Percentiles rank a stretch among this genome's conserved stretches.
Evolutionary conservation across 2,113 vertebrate genomes (phyloP).

Genomic region (Corythornis madagascariensis): DNA sequence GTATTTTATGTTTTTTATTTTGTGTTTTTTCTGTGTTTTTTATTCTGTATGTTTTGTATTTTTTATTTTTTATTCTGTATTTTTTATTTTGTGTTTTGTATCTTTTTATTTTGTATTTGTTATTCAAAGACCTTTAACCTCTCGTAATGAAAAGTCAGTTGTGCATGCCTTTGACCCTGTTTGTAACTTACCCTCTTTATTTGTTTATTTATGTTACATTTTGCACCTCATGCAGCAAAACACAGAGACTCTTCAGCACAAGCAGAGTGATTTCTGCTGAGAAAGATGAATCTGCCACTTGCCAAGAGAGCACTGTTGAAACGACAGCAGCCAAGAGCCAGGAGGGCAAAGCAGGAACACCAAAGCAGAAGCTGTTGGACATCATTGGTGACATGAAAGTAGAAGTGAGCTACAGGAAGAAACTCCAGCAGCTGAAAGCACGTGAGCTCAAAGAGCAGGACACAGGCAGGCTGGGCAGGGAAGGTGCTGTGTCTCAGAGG

Average conservation of each 20-base stretch:
- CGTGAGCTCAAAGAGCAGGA: conserved; percentile 22
- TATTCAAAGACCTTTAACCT: not conserved
- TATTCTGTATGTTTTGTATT: not conserved
- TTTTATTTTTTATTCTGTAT: too few species aligned
- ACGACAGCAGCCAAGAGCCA: not conserved
- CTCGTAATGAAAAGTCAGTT: too few species aligned
- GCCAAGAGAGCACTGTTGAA: not conserved
- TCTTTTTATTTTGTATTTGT: not conserved
- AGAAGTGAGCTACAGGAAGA: conserved; percentile 80
- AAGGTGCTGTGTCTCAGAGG: conserved; percentile 67
- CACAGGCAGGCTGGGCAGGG: not conserved
- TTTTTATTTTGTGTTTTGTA: not conserved
- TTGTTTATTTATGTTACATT: not conserved
- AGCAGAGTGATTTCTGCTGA: not conserved
- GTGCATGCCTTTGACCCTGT: not conserved
- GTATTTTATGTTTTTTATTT: too few species aligned
- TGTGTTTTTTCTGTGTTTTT: too few species aligned
- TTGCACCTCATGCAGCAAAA: conserved; percentile 17
- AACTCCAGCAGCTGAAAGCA: conserved; percentile 57
- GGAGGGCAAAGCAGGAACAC: not conserved
- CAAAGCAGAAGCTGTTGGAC: conserved; percentile 79
- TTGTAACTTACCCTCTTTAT: not conserved
- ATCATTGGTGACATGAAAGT: conserved; percentile 88
- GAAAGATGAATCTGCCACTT: conserved; percentile 12
- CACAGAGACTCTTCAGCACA: conserved; percentile 63